These are phyloP conservation scores for Caenorhabditis panamensis DNA, from an alignment of 2,888 invertebrate genomes.

Conservation along the genomic window DNA sequence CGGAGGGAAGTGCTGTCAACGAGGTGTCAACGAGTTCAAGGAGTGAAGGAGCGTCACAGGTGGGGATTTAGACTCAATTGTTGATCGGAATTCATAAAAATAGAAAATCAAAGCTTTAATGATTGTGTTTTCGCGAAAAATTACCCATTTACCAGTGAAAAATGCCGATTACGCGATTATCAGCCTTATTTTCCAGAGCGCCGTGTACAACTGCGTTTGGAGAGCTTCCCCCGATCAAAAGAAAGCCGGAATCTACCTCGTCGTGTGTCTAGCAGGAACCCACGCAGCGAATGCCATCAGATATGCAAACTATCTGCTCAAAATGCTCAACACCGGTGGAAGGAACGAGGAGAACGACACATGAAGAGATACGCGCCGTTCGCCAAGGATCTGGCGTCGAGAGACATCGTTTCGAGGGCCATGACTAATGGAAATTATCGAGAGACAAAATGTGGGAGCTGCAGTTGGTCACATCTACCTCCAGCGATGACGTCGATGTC, in stretches of 20 bases:
- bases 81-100: too few relatives aligned
- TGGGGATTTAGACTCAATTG: too few relatives aligned
- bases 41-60: too few relatives aligned
- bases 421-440: constrained; percentile 97
- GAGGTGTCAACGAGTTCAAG: too few relatives aligned
- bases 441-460: constrained; percentile 89
- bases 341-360: constrained; percentile 87
- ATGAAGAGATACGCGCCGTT: constrained; percentile 91
- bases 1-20: too few relatives aligned
- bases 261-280: constrained; percentile 69
- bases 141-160: too few relatives aligned
- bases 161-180: too few relatives aligned
- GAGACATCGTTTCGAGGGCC: constrained; percentile 96
- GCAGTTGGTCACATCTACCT: constrained; percentile 85
- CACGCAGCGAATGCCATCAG: constrained; percentile 56
- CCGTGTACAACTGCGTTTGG: constrained; percentile 55
- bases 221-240: constrained; percentile 46
- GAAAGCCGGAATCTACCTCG: constrained; percentile 69
- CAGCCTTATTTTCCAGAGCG: too few relatives aligned
- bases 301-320: constrained; percentile 67
- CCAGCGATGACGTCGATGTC: constrained; percentile 98
- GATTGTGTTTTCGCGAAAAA: too few relatives aligned
- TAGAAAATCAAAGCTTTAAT: too few relatives aligned
- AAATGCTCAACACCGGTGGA: constrained; percentile 89
- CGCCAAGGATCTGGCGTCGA: constrained; percentile 98